Evolutionary conservation across 2,113 vertebrate genomes (phyloP), one percentile per base, ranked within the genome.

Genomic region (Indicator maculatus): DNA sequence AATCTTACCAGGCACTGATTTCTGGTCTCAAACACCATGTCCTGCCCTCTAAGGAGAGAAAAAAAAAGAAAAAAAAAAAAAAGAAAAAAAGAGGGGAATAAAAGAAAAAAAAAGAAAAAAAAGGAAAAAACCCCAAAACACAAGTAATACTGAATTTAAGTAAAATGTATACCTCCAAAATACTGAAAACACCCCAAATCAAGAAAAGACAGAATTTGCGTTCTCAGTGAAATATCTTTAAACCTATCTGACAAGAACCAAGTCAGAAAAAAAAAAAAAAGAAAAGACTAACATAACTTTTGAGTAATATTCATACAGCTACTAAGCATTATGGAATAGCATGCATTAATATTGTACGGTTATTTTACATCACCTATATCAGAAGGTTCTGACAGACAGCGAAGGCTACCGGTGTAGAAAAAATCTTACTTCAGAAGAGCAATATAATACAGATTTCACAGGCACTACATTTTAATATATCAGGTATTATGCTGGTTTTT

Each of bases 381-480:
- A 98, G 98, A 98, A 98, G 98, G 98, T 98, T 98, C 98, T 98
- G 98, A 99, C 98, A 99, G 98, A 99, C 98, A 98, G 98, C 98
- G 98, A 99, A 99, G 99, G 99, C 99, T 99, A 98, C 98, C 98
- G 99, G 98, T 99, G 99, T 98, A 98, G 98, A 98, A 98, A 98
- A 98, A 98, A 97, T 98, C 98, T 98, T 98, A 98, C 97, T 98
- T 98, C 98, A 98, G 98, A 98, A 98, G 98, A 98, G 98, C 98
- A 97, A 98, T 99, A 99, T 98, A 98, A 99, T 99, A 99, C 99
- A 99, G 98, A 98, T 98, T 98, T 99, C 98, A 99, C 99, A 99
- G 99, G 99, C 99, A 99, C 99, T 99, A 99, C 98, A 99, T 98
- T 98, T 98, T 98, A 98, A 98, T 98, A 99, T 98, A 99, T 98